phyloP scores from a whole-genome alignment of 2,888 invertebrate genomes.

The Laothoe populi region DNA sequence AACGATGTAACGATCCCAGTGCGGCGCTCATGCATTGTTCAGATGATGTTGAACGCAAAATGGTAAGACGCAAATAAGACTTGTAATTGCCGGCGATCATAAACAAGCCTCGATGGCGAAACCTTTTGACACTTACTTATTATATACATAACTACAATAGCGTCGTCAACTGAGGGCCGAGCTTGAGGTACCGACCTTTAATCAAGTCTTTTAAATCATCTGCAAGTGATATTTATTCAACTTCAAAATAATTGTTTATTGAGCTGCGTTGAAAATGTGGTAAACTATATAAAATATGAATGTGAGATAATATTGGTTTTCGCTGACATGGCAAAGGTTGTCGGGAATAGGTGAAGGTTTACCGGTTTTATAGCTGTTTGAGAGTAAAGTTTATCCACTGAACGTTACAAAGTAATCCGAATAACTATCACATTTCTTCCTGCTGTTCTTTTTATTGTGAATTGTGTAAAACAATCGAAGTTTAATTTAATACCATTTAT shows the following conservation, averaged over 20 bases:
- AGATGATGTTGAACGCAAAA: constrained; percentile 53
- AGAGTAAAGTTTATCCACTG: not conserved
- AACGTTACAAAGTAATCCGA: not conserved
- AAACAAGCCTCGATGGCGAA: constrained; percentile 61
- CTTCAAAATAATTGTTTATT: constrained; percentile 33
- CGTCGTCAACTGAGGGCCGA: constrained; percentile 44
- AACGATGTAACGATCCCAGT: constrained; percentile 32
- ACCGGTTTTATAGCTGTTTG: not conserved
- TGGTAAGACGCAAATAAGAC: constrained; percentile 53
- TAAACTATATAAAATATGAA: not conserved
- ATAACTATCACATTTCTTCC: not conserved
- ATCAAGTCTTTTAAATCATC: constrained; percentile 58
- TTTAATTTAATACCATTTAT: not conserved
- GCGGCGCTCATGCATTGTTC: constrained; percentile 34
- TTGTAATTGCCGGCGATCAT: constrained; percentile 64
- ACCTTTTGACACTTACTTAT: constrained; percentile 76
- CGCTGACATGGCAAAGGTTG: constrained; percentile 1
- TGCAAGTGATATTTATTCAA: constrained; percentile 33
- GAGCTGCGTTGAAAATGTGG: constrained; percentile 4
- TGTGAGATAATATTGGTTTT: constrained; percentile 7
- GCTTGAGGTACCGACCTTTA: constrained; percentile 61
- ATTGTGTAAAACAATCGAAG: not conserved
- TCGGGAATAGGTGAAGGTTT: not conserved
- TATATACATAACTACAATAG: constrained; percentile 60
- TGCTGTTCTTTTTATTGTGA: not conserved